Evolutionary conservation across 2,888 invertebrate species (phyloP).

Genomic region (Chorisops tibialis): DNA sequence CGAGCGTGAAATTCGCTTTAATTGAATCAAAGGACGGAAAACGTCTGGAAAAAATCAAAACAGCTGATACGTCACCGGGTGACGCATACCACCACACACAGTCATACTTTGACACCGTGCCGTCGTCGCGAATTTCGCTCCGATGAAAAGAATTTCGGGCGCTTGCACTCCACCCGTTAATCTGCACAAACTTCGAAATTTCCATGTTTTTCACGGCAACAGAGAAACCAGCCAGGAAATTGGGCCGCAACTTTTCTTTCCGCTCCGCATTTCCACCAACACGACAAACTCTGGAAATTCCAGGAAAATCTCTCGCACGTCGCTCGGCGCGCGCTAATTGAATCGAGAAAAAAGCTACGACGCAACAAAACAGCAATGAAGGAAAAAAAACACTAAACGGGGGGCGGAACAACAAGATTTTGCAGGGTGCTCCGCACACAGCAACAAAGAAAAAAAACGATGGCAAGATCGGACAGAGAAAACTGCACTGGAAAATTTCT

Average conservation of each 20-base stretch:
- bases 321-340: constrained; percentile 11
- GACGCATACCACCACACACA: constrained; percentile 35
- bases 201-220: constrained; percentile 17
- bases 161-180: no score
- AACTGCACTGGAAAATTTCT: no score
- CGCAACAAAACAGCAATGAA: constrained; percentile 19
- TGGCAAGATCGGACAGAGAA: no score
- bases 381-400: no score
- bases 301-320: not conserved
- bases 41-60: constrained; percentile 30
- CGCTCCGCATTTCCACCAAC: not conserved
- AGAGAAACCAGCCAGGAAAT: not conserved
- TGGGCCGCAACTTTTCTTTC: not conserved
- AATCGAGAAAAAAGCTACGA: constrained; percentile 18
- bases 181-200: constrained; percentile 15
- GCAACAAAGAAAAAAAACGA: no score
- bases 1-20: not conserved
- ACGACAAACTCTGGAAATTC: constrained; percentile 5
- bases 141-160: no score
- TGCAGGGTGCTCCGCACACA: no score
- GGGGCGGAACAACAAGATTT: no score
- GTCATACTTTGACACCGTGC: constrained; percentile 15
- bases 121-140: not conserved
- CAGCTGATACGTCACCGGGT: constrained; percentile 40
- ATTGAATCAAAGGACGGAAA: constrained; percentile 14